Evolutionary conservation across 30 jellyfish, hydroid and myxozoan species (phyloP).

Genomic region (Chironex yamaguchii): DNA sequence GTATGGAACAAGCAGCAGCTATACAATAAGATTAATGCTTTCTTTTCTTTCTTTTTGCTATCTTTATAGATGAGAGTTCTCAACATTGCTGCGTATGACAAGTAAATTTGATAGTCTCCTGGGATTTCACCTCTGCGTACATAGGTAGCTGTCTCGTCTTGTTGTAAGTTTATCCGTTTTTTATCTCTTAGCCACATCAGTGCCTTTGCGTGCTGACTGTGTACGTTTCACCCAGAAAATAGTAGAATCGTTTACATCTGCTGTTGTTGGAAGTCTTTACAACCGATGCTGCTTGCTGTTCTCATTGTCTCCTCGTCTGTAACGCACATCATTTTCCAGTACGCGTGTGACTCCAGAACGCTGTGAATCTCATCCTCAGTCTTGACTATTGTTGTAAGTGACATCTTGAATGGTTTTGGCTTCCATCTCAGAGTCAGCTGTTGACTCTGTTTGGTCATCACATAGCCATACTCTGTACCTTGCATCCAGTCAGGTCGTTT

Average conservation of each 20-base stretch:
- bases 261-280: not conserved
- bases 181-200: not conserved
- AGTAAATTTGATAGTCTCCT: not conserved
- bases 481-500: not conserved
- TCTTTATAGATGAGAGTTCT: slow-evolving; percentile 17
- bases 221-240: not conserved
- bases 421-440: not conserved
- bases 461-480: not conserved
- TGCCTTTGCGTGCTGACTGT: not conserved
- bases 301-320: slow-evolving; percentile 36
- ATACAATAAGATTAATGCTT: not conserved
- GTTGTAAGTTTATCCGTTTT: not conserved
- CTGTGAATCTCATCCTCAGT: slow-evolving; percentile 31
- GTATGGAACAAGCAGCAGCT: not conserved
- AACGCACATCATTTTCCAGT: slow-evolving; percentile 56
- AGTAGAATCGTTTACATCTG: not conserved
- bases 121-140: not conserved
- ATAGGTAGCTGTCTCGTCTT: not conserved
- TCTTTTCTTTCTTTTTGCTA: not conserved
- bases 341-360: slow-evolving; percentile 28
- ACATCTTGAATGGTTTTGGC: not conserved
- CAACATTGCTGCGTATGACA: not conserved
- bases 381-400: not conserved
- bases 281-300: not conserved
- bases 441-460: not conserved